Conservation (phyloP, 1,140 invertebrate species). For the Dryas iulia region DNA sequence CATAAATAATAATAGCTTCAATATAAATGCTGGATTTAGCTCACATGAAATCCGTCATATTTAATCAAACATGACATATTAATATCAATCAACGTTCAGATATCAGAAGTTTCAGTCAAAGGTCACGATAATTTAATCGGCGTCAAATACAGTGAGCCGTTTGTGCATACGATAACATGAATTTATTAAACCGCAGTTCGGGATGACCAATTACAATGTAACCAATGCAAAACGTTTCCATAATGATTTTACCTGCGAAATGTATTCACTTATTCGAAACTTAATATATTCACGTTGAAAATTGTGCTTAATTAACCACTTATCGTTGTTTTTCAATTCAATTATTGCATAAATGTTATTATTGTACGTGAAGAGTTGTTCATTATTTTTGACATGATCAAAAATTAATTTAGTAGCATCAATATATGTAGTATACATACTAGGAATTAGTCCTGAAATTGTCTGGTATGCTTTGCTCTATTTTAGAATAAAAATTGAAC, state of each 20-base stretch:
- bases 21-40: background rate
- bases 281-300: background rate
- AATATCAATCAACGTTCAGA: background rate
- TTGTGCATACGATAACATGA: slow-evolving; percentile 41
- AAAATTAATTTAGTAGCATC: background rate
- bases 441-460: too few species aligned
- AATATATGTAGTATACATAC: too few species aligned
- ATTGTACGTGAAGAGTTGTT: background rate
- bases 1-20: background rate
- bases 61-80: background rate
- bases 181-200: slow-evolving; percentile 62
- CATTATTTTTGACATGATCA: background rate
- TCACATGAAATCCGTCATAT: background rate
- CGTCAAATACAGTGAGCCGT: slow-evolving; percentile 42
- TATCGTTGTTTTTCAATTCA: background rate
- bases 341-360: background rate
- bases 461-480: too few species aligned
- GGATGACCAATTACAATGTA: slow-evolving; percentile 59
- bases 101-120: background rate
- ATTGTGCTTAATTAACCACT: background rate
- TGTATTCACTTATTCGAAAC: background rate
- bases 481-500: too few species aligned
- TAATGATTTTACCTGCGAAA: slow-evolving; percentile 14
- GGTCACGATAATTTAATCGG: slow-evolving; percentile 63
- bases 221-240: slow-evolving; percentile 38